These are phyloP conservation scores for Drosophila subquinaria DNA, from an alignment of 2,888 invertebrate species.

Conservation along the genomic window DNA sequence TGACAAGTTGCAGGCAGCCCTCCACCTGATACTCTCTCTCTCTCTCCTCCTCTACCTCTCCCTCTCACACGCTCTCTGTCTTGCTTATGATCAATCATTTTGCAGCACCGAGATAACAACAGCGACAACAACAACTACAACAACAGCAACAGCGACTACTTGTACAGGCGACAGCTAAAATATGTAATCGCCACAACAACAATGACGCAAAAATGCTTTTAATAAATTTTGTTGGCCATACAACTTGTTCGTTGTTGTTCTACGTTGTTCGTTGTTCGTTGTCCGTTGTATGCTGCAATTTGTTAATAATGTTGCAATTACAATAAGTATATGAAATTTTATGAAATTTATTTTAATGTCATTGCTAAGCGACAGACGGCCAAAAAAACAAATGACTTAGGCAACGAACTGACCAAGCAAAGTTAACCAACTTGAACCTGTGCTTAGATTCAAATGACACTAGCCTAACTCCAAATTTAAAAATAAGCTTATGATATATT, in stretches of 20 bases:
- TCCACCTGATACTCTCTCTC: slow-evolving; percentile 39
- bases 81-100: slow-evolving; percentile 77
- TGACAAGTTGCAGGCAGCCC: slow-evolving; percentile 53
- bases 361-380: slow-evolving; percentile 60
- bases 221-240: slow-evolving; percentile 71
- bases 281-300: slow-evolving; percentile 66
- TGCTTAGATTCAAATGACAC: slow-evolving; percentile 7
- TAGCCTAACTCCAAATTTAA: neutral
- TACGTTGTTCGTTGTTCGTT: slow-evolving; percentile 30
- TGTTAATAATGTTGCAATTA: slow-evolving; percentile 81
- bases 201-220: slow-evolving; percentile 75
- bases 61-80: slow-evolving; percentile 31
- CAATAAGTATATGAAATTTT: slow-evolving; percentile 64
- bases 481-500: neutral
- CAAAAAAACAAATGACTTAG: slow-evolving; percentile 49
- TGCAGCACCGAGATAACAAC: slow-evolving; percentile 66
- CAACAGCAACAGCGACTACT: slow-evolving; percentile 64
- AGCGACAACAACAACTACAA: slow-evolving; percentile 63
- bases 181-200: slow-evolving; percentile 67
- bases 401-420: slow-evolving; percentile 48
- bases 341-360: slow-evolving; percentile 71
- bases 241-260: slow-evolving; percentile 45
- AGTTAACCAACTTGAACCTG: neutral
- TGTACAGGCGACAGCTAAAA: slow-evolving; percentile 71
- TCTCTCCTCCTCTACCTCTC: neutral